Percentiles rank a stretch among this genome's conserved stretches.
These are phyloP conservation scores for Protaetia brevitarsis DNA, from an alignment of 1,140 invertebrate genomes.

Conservation along the genomic window DNA sequence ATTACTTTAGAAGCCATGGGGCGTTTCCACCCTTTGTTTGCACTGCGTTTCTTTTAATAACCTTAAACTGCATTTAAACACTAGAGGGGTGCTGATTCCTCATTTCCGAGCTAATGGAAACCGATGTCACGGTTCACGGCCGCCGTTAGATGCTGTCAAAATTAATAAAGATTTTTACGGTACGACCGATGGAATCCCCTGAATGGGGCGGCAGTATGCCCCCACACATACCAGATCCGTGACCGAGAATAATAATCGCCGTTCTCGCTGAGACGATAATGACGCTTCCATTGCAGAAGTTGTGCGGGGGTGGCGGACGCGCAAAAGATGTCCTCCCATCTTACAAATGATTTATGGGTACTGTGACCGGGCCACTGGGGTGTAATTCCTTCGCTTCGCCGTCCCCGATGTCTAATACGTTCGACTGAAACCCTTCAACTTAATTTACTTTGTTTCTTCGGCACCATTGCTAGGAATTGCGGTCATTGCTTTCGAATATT, in stretches of 20 bases:
- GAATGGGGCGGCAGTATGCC: neutral
- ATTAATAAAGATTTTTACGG: slow-evolving; percentile 16
- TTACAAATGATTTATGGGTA: slow-evolving; percentile 12
- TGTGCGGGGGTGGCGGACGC: neutral
- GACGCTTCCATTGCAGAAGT: slow-evolving; percentile 3
- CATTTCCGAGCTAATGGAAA: neutral
- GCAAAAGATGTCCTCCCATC: neutral
- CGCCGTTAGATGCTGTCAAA: neutral
- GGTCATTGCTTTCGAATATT: neutral
- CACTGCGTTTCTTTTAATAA: neutral
- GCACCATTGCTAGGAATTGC: neutral
- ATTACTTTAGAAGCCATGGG: too few relatives aligned
- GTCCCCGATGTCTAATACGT: neutral
- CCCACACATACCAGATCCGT: slow-evolving; percentile 5
- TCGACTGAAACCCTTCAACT: neutral
- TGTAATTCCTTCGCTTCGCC: neutral
- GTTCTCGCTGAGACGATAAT: neutral
- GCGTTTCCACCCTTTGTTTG: neutral
- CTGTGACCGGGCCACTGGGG: neutral
- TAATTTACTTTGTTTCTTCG: neutral
- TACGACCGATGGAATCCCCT: neutral
- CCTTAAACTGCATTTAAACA: neutral
- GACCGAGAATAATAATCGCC: slow-evolving; percentile 9
- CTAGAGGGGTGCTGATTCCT: neutral
- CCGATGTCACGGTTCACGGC: neutral